Base-by-base conservation (phyloP, 2,797 vertebrate genomes). In the Oceanodroma leucorhoa region DNA sequence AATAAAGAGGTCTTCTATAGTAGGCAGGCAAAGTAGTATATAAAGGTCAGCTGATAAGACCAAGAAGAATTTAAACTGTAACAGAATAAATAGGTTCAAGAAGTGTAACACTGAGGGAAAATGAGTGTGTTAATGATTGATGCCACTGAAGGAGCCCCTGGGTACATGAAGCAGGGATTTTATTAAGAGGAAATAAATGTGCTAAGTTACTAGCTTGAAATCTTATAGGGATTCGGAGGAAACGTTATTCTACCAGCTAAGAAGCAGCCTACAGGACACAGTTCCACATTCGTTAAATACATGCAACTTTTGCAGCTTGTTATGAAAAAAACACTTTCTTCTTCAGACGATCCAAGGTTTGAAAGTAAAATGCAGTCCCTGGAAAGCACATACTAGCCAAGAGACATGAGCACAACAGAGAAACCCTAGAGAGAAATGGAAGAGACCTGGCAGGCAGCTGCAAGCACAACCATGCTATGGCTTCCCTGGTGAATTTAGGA, bases 61-160 rank as follows among this genome's bases (percentile, higher is more conserved):
- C 50, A 88, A 66, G 57, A 73, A 89, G 36, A 90, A 92, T 81
- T 90, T 53, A 62, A 78, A 41, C 32, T 66, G 1, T 51, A 69
- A 62, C 21, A 54, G 43, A 89, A 92, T 66, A 91, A 77, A 86
- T 69, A 88, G 29, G 34, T 83, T 95, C 69, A 77, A 38, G 61
- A 87, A 80, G 36, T 5, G 3, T 55, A 91, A 71, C 24, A 22
- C 29, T 27, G 54, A 43, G 9, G 62, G 57, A 69, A 87, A 95
- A 88, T 53, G 27, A 58, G 30, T 67, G 30, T 69, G 38, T 65
- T 89, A 80, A 46, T 87, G 77, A 69, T 11, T 81, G 53, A 17
- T 79, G 73, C 57, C 76, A 67, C 76, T 81, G 93, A 72, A 78
- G 23, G 65, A 72, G 83, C 61, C 43, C 48, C 46, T 43, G 36